Percentiles rank a stretch among this genome's conserved stretches.
Evolutionary conservation across 37 sponge, comb jelly and placozoan genomes (phyloP).

Genomic region (Beroe ovata): DNA sequence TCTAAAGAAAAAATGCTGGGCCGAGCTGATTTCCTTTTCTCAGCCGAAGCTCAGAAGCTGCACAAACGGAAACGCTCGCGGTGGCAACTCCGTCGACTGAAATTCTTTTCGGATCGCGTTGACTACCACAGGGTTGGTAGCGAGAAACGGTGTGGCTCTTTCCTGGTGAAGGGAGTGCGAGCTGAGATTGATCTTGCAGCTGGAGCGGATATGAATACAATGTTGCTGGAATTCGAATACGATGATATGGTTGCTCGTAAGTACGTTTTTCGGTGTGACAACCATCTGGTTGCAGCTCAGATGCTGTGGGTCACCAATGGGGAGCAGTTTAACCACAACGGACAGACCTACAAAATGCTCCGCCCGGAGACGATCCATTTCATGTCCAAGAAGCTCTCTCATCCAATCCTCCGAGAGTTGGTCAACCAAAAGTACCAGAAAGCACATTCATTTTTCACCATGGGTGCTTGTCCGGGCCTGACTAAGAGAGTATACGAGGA

Average conservation of each 20-base stretch:
- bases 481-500: neutral
- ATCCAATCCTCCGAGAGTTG: too few species aligned
- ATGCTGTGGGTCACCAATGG: slow-evolving; percentile 23
- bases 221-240: neutral
- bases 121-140: slow-evolving; percentile 1
- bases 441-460: too few species aligned
- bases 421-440: too few species aligned
- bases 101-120: neutral
- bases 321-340: slow-evolving; percentile 19
- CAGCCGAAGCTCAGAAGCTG: neutral
- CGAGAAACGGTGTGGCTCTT: neutral
- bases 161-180: neutral
- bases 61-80: neutral
- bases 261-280: neutral
- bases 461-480: too few species aligned
- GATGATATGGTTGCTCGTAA: neutral
- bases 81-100: neutral
- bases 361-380: neutral
- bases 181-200: neutral
- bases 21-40: neutral
- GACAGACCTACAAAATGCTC: neutral
- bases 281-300: neutral
- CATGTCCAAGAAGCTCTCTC: neutral
- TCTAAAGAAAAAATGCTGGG: too few species aligned
- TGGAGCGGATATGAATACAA: too few species aligned